These are phyloP conservation scores for Armadillidium nasatum DNA, from an alignment of 1,140 invertebrate genomes.

Conservation along the genomic window DNA sequence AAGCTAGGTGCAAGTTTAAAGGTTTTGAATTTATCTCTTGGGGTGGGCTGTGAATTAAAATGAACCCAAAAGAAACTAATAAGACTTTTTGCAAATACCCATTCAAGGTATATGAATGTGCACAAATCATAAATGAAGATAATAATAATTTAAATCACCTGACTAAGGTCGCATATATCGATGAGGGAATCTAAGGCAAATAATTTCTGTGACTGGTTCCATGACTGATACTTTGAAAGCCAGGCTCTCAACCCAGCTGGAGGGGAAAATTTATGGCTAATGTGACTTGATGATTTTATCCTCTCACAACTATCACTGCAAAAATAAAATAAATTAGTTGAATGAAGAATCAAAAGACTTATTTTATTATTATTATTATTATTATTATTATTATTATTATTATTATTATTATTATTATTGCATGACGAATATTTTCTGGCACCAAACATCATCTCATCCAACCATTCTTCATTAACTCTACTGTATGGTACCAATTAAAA, in stretches of 20 bases:
- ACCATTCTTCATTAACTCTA: too few relatives aligned
- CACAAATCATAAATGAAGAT: neutral
- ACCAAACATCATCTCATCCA: too few relatives aligned
- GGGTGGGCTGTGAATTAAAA: too few relatives aligned
- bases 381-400: neutral
- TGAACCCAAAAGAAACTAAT: too few relatives aligned
- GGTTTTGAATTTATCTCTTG: too few relatives aligned
- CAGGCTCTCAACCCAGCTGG: slow-evolving; percentile 39
- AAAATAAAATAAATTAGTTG: neutral
- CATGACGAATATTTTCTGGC: too few relatives aligned
- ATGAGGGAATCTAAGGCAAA: slow-evolving; percentile 86
- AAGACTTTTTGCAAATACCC: too few relatives aligned
- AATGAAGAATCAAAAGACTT: neutral
- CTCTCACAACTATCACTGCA: slow-evolving; percentile 24
- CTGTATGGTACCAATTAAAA: too few relatives aligned
- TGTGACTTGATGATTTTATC: slow-evolving; percentile 23
- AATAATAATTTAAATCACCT: slow-evolving; percentile 69
- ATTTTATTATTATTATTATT: neutral
- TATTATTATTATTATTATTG: too few relatives aligned
- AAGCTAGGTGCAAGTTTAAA: too few relatives aligned
- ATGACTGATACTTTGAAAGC: slow-evolving; percentile 50
- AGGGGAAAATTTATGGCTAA: slow-evolving; percentile 2
- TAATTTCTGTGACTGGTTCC: slow-evolving; percentile 83
- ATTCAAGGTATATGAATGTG: too few relatives aligned
- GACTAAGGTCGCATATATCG: slow-evolving; percentile 78